Conservation (phyloP, 2,797 vertebrate species). For the Hozukius guyotensis region DNA sequence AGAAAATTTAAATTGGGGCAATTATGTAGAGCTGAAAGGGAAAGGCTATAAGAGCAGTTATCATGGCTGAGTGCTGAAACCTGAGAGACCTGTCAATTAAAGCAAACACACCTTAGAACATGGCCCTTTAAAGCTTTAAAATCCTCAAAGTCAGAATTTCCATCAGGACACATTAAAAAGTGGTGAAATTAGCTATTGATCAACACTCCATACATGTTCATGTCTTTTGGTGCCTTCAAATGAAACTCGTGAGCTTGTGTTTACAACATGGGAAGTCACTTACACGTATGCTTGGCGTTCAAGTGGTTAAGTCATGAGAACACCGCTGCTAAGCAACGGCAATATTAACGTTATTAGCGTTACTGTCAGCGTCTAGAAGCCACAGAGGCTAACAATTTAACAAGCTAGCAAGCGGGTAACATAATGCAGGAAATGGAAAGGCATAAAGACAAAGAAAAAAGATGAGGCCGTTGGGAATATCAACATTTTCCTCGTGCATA, state of each 20-base stretch:
- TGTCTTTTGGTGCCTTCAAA: too few relatives aligned
- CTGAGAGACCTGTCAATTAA: constrained; percentile 1
- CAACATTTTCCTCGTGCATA: neutral
- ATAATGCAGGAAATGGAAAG: too few relatives aligned
- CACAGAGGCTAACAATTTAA: too few relatives aligned
- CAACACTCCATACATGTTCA: neutral
- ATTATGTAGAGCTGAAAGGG: constrained; percentile 15
- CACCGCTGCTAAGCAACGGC: too few relatives aligned
- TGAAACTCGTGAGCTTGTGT: too few relatives aligned
- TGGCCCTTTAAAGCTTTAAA: neutral
- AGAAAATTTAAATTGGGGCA: constrained; percentile 1
- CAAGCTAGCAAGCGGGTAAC: too few relatives aligned
- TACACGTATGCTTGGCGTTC: too few relatives aligned
- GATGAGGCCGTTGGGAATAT: neutral
- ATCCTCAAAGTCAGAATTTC: neutral
- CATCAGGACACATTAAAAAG: neutral
- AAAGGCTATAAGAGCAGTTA: neutral
- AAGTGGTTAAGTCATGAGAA: too few relatives aligned
- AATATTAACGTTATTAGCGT: too few relatives aligned
- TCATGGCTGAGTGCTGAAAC: neutral
- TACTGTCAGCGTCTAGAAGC: too few relatives aligned
- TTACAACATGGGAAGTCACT: too few relatives aligned
- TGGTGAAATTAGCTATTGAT: neutral
- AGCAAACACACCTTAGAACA: neutral
- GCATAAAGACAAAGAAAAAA: too few relatives aligned